Evolutionary conservation across 2,888 invertebrate genomes (phyloP).

Genomic region (Baronia brevicornis): DNA sequence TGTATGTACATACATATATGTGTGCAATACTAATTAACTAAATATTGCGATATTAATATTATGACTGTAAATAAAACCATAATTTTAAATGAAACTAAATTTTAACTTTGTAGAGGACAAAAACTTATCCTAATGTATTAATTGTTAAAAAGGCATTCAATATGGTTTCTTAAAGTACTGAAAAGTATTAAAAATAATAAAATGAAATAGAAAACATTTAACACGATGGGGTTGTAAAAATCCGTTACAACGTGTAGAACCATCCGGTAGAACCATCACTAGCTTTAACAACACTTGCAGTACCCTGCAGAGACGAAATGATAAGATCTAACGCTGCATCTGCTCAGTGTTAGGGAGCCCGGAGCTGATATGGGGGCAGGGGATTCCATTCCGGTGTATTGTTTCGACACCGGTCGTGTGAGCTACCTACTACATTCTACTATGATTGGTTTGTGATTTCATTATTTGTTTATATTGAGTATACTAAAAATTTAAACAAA

Average conservation of each 20-base stretch:
- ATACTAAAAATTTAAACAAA: too few relatives aligned
- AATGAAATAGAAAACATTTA: too few relatives aligned
- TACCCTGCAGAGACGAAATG: conserved; percentile 59
- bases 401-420: conserved; percentile 55
- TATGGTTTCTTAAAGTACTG: too few relatives aligned
- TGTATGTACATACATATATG: too few relatives aligned
- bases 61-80: too few relatives aligned
- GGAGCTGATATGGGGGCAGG: conserved; percentile 34
- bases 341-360: conserved; percentile 47
- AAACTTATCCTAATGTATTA: too few relatives aligned
- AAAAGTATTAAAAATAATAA: too few relatives aligned
- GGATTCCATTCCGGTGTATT: conserved; percentile 63
- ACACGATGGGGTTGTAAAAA: conserved; percentile 46
- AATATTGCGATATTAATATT: too few relatives aligned
- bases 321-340: conserved; percentile 69
- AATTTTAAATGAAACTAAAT: too few relatives aligned
- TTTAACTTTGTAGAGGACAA: too few relatives aligned
- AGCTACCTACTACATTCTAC: conserved; percentile 32
- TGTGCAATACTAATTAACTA: too few relatives aligned
- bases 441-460: conserved; percentile 63
- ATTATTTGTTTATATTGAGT: conserved; percentile 31
- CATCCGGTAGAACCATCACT: conserved; percentile 47
- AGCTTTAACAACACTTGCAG: conserved; percentile 55
- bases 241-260: conserved; percentile 64
- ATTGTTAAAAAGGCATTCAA: too few relatives aligned